Conservation (phyloP, 2,797 vertebrate species). For the Sebastes variabilis region DNA sequence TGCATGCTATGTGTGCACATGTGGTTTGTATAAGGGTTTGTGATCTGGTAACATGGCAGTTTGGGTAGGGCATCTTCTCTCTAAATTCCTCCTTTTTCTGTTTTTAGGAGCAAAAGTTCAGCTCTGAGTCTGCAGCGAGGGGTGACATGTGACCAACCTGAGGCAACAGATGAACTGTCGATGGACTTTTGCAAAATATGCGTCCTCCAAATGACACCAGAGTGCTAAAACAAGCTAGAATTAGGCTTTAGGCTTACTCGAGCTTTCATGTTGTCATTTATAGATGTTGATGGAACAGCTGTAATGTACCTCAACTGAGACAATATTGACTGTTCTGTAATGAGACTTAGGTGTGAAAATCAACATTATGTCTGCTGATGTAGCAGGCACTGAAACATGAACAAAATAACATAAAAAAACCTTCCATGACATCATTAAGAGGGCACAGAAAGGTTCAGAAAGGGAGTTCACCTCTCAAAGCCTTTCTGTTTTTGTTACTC, state of each 20-base stretch:
- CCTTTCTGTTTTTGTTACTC: not conserved
- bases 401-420: not conserved
- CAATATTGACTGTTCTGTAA: not conserved
- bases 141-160: not conserved
- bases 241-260: not conserved
- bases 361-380: not conserved
- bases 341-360: not conserved
- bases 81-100: not conserved
- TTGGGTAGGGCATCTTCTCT: not conserved
- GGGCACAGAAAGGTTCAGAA: slow-evolving; percentile 1
- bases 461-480: slow-evolving; percentile 2
- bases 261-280: not conserved
- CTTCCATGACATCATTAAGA: not conserved
- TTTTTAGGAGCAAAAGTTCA: not conserved
- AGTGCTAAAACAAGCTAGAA: not conserved
- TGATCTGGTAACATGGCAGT: not conserved
- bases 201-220: not conserved
- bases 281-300: not conserved
- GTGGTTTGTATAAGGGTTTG: not conserved
- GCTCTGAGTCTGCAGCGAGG: slow-evolving; percentile 1
- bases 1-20: not conserved
- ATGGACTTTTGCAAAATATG: not conserved
- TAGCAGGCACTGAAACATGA: not conserved
- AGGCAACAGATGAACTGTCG: slow-evolving; percentile 17
- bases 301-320: not conserved